Evolutionary conservation across 1,140 invertebrate genomes (phyloP), one percentile per base, ranked within the genome.

Genomic region (Grapholita molesta): DNA sequence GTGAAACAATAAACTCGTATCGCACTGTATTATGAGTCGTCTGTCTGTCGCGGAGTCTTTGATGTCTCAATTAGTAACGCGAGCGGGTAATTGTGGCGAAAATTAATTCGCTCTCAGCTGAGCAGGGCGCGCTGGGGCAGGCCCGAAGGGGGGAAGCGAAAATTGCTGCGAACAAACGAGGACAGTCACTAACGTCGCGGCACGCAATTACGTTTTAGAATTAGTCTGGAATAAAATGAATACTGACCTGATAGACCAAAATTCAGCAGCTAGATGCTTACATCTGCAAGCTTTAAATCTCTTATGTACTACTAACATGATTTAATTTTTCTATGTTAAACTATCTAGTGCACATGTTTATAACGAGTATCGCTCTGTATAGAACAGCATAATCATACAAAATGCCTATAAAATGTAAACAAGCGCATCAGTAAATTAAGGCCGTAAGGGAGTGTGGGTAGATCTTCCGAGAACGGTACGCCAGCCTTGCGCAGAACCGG

Each of bases 41-140:
- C 75, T 70, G 76, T 68, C 77, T 64, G 71, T 68, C 70, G 74
- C 73, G 72, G 67, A 74, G 70, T 77, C 88, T 90, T 90, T 90
- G 88, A 89, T 84, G 87, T 88, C 83, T 84, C 84, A 87, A 88
- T 90, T 89, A 89, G 87, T 81, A 88, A 90, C 78, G 80, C 77
- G 88, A 88, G 77, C 87, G 80, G 73, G 82, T 88, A 89, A 90
- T 89, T 89, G 86, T 85, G 85, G 82, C 78, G 79, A 86, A 84
- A 88, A 87, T 88, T 86, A 89, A 86, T 84, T 86, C 78, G 79
- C 79, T 71, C 77, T 73, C 74, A 52, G 66, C 61, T 38, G 53
- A 48, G 24, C 28, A 30, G 53, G 53, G 53, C 55, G 67, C 61
- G 30, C 66, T 42, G 65, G 23, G 57, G 15, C 42, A 61, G 15